Percentiles rank a stretch among this genome's conserved stretches.
phyloP scores from a whole-genome alignment of 2,888 invertebrate species.

The Xanthorhoe spadicearia region DNA sequence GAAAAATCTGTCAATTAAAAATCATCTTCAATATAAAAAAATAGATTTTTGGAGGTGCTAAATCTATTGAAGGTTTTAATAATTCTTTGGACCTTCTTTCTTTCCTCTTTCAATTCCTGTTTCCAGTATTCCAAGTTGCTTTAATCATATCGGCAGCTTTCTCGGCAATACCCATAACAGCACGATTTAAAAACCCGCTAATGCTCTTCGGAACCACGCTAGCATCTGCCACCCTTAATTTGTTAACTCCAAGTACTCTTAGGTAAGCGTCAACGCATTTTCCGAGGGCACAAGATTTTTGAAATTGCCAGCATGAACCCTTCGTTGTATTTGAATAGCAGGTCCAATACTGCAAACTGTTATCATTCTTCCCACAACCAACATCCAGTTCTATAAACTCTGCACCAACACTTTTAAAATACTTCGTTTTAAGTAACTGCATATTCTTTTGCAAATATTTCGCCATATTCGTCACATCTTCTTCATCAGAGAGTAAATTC shows the following conservation, averaged over 20 bases:
- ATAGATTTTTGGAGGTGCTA: too few species aligned
- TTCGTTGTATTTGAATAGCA: background rate
- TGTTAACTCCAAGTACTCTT: background rate
- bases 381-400: background rate
- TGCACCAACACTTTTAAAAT: constrained; percentile 5
- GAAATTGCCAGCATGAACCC: background rate
- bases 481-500: background rate
- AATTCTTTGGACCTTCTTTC: too few species aligned
- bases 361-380: background rate
- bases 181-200: background rate
- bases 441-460: background rate
- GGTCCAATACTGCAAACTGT: background rate
- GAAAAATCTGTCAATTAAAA: too few species aligned
- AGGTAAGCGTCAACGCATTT: background rate
- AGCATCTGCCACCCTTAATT: background rate
- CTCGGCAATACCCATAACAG: constrained; percentile 1
- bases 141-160: constrained; percentile 9
- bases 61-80: too few species aligned
- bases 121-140: too few species aligned
- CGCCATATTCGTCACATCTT: background rate
- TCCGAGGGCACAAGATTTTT: too few species aligned
- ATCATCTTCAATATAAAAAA: too few species aligned
- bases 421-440: background rate
- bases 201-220: background rate
- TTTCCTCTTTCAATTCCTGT: too few species aligned